phyloP scores from a whole-genome alignment of 64 coral and sea anemone genomes.

The Pocillopora verrucosa region DNA sequence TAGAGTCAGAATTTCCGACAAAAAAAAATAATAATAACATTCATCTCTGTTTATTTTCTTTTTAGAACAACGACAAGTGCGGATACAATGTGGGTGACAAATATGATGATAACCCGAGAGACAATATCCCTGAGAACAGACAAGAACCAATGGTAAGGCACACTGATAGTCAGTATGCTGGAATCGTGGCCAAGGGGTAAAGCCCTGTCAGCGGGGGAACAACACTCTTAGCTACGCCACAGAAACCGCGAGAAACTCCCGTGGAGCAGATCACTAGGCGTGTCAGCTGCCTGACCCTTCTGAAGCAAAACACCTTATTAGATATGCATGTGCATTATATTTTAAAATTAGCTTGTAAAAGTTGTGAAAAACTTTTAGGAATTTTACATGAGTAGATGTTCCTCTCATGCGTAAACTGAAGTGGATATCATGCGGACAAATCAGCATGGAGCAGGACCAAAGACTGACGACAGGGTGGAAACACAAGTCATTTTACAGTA shows the following conservation, averaged over 20 bases:
- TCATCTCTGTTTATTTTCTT: neutral
- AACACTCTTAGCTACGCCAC: too few relatives aligned
- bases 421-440: slow-evolving; percentile 10
- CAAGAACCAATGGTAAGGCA: neutral
- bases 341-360: too few relatives aligned
- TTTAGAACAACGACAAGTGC: neutral
- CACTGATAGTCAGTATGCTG: too few relatives aligned
- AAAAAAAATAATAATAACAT: too few relatives aligned
- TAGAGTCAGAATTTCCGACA: too few relatives aligned
- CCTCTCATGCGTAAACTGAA: neutral
- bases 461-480: slow-evolving; percentile 2
- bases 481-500: slow-evolving; percentile 39
- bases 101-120: neutral
- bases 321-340: too few relatives aligned
- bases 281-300: too few relatives aligned
- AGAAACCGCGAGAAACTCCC: too few relatives aligned
- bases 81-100: slow-evolving; percentile 1
- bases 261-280: too few relatives aligned
- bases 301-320: too few relatives aligned
- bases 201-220: too few relatives aligned
- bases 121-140: neutral
- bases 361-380: neutral
- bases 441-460: neutral
- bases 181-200: too few relatives aligned
- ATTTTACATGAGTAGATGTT: slow-evolving; percentile 26